These are phyloP conservation scores for Tiphia femorata DNA, from an alignment of 2,888 invertebrate species.

Conservation along the genomic window DNA sequence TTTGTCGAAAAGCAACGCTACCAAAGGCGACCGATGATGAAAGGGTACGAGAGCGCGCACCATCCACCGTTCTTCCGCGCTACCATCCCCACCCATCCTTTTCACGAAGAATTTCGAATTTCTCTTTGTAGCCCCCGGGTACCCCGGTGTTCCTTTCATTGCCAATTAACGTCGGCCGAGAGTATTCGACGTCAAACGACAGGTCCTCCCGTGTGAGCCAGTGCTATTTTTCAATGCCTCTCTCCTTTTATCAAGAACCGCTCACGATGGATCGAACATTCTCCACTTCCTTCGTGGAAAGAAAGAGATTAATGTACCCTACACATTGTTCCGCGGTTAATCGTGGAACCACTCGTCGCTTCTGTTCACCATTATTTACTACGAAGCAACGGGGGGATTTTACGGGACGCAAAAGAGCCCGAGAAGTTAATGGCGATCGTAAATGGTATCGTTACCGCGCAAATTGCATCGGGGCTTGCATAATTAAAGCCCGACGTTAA, in stretches of 20 bases:
- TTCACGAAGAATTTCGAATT: slow-evolving; percentile 17
- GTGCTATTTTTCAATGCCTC: too few species aligned
- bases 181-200: too few species aligned
- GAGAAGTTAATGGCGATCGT: neutral
- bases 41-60: slow-evolving; percentile 25
- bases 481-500: too few species aligned
- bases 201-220: too few species aligned
- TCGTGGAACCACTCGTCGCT: too few species aligned
- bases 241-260: too few species aligned
- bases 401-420: neutral
- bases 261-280: neutral
- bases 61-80: neutral
- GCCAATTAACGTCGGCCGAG: neutral
- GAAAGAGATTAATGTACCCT: neutral
- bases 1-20: slow-evolving; percentile 38
- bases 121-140: too few species aligned
- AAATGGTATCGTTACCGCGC: neutral
- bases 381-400: too few species aligned
- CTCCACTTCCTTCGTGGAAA: neutral
- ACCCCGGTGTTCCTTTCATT: neutral
- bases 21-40: slow-evolving; percentile 34
- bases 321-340: too few species aligned
- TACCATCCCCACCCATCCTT: neutral
- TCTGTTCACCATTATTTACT: too few species aligned
- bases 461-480: too few species aligned